Conservation (phyloP, 2,113 vertebrate species). For the Jaculus jaculus region DNA sequence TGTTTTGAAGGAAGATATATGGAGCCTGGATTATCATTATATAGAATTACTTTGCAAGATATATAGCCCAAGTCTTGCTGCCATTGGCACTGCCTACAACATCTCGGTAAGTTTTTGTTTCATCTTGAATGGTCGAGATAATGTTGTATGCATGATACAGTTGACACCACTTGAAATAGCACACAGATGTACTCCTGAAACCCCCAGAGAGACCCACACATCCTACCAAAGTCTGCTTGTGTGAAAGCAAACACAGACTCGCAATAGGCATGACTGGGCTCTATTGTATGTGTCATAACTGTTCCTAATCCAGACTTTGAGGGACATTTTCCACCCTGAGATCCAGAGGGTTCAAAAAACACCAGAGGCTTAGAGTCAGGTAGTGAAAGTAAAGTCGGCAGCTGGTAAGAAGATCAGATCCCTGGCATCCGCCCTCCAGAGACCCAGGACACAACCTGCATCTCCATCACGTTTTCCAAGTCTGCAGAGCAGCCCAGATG, state of each 20-base stretch:
- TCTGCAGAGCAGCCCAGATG: background rate
- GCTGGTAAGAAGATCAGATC: background rate
- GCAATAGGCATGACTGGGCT: background rate
- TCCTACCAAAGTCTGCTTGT: background rate
- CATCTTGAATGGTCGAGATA: slow-evolving; percentile 5
- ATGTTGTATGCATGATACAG: background rate
- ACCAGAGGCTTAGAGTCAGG: background rate
- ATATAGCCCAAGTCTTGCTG: background rate
- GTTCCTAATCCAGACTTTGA: background rate
- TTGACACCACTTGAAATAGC: background rate
- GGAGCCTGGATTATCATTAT: background rate
- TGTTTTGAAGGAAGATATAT: background rate
- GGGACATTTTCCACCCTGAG: background rate
- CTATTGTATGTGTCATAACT: background rate
- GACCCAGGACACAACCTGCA: background rate
- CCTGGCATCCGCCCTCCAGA: background rate
- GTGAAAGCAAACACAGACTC: background rate
- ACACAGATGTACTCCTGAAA: background rate
- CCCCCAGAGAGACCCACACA: background rate
- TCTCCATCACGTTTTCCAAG: background rate
- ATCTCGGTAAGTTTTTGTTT: background rate
- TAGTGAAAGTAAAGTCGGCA: background rate
- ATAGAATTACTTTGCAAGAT: background rate
- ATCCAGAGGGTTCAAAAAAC: background rate
- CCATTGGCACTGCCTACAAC: background rate